A percentile compares a stretch with the other conserved stretches of the same genome.
Conservation (phyloP, 2,888 invertebrate species). For the Dryocosmus kuriphilus region DNA sequence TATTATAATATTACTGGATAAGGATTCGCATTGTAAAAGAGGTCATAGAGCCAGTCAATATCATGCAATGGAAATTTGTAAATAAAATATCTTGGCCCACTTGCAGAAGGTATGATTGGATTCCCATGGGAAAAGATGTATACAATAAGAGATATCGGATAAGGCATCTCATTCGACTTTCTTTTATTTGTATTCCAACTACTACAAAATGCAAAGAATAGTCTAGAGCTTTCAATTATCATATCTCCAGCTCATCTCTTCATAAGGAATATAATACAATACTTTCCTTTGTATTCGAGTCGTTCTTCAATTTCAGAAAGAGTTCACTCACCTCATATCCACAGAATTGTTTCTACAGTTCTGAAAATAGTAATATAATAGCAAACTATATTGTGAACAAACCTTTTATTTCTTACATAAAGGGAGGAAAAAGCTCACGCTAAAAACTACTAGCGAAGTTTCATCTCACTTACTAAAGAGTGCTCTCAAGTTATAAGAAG, state of each 20-base stretch:
- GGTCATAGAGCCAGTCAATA: slow-evolving; percentile 56
- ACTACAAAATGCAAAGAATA: slow-evolving; percentile 27
- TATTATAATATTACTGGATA: slow-evolving; percentile 24
- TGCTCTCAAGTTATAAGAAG: slow-evolving; percentile 36
- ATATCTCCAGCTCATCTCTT: slow-evolving; percentile 5
- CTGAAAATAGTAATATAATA: neutral
- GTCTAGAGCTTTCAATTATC: slow-evolving; percentile 18
- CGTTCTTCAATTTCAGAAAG: neutral
- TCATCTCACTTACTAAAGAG: slow-evolving; percentile 35
- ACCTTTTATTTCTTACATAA: slow-evolving; percentile 4
- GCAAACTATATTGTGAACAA: neutral
- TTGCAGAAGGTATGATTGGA: slow-evolving; percentile 47
- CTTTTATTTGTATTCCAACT: slow-evolving; percentile 52
- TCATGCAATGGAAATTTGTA: slow-evolving; percentile 50
- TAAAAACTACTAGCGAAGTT: slow-evolving; percentile 26
- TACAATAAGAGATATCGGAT: slow-evolving; percentile 27
- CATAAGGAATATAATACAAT: neutral
- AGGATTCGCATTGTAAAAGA: slow-evolving; percentile 44
- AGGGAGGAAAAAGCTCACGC: neutral
- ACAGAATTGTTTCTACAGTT: neutral
- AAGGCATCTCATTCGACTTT: slow-evolving; percentile 44
- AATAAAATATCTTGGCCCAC: slow-evolving; percentile 56
- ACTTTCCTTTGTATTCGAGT: neutral
- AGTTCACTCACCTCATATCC: neutral
- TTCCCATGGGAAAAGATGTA: slow-evolving; percentile 41